Evolutionary conservation across 2,888 invertebrate species (phyloP).

Genomic region (Drosophila austrosaltans): DNA sequence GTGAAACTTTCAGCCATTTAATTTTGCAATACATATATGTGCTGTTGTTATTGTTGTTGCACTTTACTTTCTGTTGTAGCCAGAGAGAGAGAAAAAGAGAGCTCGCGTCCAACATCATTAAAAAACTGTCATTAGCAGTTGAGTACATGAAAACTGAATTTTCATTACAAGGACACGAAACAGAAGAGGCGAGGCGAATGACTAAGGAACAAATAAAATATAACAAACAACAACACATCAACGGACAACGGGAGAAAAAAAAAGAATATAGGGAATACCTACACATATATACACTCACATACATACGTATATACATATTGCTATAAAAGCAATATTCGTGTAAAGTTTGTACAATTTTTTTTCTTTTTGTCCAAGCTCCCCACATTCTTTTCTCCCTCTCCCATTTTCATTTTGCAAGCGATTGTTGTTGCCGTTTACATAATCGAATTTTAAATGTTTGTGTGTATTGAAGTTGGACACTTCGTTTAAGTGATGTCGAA

Average conservation of each 20-base stretch:
- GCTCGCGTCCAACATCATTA: slow-evolving; percentile 69
- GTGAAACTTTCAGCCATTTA: slow-evolving; percentile 71
- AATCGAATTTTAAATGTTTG: slow-evolving; percentile 68
- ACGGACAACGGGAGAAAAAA: neutral
- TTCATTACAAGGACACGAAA: slow-evolving; percentile 62
- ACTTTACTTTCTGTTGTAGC: slow-evolving; percentile 29
- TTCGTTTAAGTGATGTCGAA: slow-evolving; percentile 58
- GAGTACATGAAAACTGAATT: slow-evolving; percentile 78
- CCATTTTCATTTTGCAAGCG: slow-evolving; percentile 42
- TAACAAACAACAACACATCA: slow-evolving; percentile 7
- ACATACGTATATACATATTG: slow-evolving; percentile 2
- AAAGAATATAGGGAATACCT: neutral
- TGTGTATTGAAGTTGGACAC: slow-evolving; percentile 40
- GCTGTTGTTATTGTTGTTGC: slow-evolving; percentile 30
- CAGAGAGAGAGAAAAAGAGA: slow-evolving; percentile 17
- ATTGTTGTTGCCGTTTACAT: slow-evolving; percentile 53
- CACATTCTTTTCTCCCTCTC: slow-evolving; percentile 12
- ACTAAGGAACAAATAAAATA: slow-evolving; percentile 42
- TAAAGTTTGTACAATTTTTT: slow-evolving; percentile 43
- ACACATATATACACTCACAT: neutral
- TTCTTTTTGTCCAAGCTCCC: neutral
- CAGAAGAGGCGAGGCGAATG: slow-evolving; percentile 5
- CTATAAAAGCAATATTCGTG: slow-evolving; percentile 59
- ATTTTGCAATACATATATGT: slow-evolving; percentile 50
- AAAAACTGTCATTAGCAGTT: slow-evolving; percentile 80